These are phyloP conservation scores for Bradynema listronoti DNA, from an alignment of 1,140 invertebrate genomes.

Conservation along the genomic window DNA sequence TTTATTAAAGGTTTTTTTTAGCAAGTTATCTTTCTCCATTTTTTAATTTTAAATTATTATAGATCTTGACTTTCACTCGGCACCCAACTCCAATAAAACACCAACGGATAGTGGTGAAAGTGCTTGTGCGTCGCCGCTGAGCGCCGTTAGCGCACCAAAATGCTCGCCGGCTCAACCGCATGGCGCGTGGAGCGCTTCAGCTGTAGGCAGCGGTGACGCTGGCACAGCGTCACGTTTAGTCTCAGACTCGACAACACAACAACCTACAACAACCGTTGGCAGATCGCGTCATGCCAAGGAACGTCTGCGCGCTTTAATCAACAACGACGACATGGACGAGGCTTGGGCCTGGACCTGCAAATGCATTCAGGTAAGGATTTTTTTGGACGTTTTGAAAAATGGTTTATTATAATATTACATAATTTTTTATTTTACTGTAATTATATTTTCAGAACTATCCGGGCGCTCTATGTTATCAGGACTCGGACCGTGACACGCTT, in stretches of 20 bases:
- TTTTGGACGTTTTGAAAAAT: no score
- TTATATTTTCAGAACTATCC: conserved; percentile 23
- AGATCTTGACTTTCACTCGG: no score
- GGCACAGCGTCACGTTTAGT: neutral
- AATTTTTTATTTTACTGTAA: conserved; percentile 2
- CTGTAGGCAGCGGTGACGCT: neutral
- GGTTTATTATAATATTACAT: no score
- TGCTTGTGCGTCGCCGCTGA: conserved; percentile 30
- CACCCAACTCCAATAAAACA: neutral
- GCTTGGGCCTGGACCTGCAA: conserved; percentile 58
- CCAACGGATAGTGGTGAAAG: neutral
- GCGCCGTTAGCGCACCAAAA: conserved; percentile 41
- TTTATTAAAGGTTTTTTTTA: no score
- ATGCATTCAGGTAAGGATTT: conserved; percentile 42
- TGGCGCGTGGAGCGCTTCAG: conserved; percentile 27
- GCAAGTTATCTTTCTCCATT: no score
- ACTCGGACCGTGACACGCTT: conserved; percentile 51
- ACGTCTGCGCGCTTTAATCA: conserved; percentile 40
- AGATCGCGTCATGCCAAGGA: no score
- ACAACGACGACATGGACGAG: conserved; percentile 50
- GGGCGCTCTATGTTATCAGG: conserved; percentile 46
- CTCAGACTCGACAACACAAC: neutral
- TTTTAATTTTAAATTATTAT: no score
- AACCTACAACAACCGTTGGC: conserved; percentile 17
- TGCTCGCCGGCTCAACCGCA: conserved; percentile 43